Base-by-base conservation (phyloP, 2,888 invertebrate genomes). In the Chrysotoxum bicinctum region DNA sequence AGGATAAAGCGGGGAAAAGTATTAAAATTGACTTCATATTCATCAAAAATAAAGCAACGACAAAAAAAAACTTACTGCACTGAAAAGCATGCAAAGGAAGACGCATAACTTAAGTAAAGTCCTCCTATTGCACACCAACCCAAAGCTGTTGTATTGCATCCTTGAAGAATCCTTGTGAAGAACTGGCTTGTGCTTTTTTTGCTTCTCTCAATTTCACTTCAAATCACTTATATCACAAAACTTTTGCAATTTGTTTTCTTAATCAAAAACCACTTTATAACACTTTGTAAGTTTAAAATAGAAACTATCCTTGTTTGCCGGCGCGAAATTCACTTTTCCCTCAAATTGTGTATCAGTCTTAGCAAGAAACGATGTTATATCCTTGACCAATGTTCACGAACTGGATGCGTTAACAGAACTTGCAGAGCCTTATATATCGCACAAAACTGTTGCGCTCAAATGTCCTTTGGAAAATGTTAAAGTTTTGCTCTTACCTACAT, bases 71-170 rank as follows among this genome's bases (percentile, higher is more conserved):
- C 85, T 85, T 85, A 85, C 85, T 62, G 76, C 72, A 69, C 62
- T 69, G 37, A 85, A 77, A 26, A 81, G 73, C 72, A 81, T 80
- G 69, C 72, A 85, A 54, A 80, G 56, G 60, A 85, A 64, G 43
- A 81, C 68, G 64, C 80, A 85, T 12, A 81, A 64, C 73, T 73
- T 76, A 1, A 85, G 69, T 12, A 85, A 48, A 37, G 76, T 50
- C 43, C 37, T 69, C 68, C 54, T 54, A 64, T 74, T 76, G 69
- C 85, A 85, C 75, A 45, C 50, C 43, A 66, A 40, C 8, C 80
- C 76, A 50, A 80, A 85, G 70, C 68, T 85, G 60, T 52, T 68
- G 60, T 60, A 72, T 43, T 85, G 80, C 84, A 85, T 85, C 62
- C 68, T 85, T 54, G 56, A 69, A 69, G 54, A 69, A 69, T 66